These are phyloP conservation scores for Biston betularia DNA, from an alignment of 2,888 invertebrate species.

Conservation along the genomic window DNA sequence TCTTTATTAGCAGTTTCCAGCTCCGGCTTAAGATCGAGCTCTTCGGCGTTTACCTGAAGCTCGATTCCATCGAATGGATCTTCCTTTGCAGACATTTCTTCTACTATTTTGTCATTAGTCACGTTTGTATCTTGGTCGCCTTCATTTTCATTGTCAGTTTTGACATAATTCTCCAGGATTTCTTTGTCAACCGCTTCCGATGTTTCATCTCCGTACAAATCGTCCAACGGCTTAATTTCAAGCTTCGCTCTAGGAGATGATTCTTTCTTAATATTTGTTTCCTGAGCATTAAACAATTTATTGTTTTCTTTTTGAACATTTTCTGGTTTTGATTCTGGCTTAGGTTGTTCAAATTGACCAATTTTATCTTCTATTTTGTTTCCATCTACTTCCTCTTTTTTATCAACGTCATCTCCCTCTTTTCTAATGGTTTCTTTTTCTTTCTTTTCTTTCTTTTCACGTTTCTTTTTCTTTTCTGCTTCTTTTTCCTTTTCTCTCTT, in stretches of 20 bases:
- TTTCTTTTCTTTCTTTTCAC: conserved; percentile 83
- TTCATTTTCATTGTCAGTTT: conserved; percentile 64
- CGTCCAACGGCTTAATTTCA: conserved; percentile 58
- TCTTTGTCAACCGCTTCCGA: conserved; percentile 84
- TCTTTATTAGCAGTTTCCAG: conserved; percentile 79
- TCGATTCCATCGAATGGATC: conserved; percentile 86
- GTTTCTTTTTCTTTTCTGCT: conserved; percentile 80
- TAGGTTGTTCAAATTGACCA: conserved; percentile 8
- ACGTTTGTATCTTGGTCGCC: conserved; percentile 33
- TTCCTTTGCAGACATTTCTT: conserved; percentile 72
- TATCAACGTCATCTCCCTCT: conserved; percentile 59
- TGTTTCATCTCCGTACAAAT: conserved; percentile 85
- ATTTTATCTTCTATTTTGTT: conserved; percentile 47
- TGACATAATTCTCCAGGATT: conserved; percentile 86
- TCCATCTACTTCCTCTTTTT: conserved; percentile 62
- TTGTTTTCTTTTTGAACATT: conserved; percentile 23
- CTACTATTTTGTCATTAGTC: conserved; percentile 59
- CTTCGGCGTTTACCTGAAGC: conserved; percentile 85
- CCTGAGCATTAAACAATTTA: conserved; percentile 46
- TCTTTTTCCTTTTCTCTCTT: conserved; percentile 84
- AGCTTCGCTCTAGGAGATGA: conserved; percentile 47
- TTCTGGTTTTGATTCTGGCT: conserved; percentile 8
- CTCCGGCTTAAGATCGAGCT: conserved; percentile 84
- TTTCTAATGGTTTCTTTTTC: conserved; percentile 77
- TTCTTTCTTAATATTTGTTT: conserved; percentile 44